Evolutionary conservation across 2,113 vertebrate genomes (phyloP), one percentile per base, ranked within the genome.

Genomic region (Rissa tridactyla): DNA sequence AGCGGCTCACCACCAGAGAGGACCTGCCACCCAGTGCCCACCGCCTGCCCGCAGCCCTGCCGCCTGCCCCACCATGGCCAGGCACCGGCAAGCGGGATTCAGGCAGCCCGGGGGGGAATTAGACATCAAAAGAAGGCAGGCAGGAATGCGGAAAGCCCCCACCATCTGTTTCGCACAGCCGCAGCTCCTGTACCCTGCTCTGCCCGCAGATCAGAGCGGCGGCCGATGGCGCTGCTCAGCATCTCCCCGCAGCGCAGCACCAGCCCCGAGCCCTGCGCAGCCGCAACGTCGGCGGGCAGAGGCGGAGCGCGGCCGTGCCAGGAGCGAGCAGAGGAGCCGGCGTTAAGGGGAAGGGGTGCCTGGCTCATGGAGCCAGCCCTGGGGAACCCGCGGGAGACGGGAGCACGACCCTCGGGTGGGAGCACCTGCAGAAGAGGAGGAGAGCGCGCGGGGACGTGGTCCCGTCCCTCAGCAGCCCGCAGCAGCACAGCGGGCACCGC

Each of bases 101-200:
- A 0, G 0, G 26, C 82, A 27, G 40, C 21, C 7, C 0, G 7
- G n/a, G 32, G 13, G 6, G 54, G 12, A 49, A 57, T 6, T 26
- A 29, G 5, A 11, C 77, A 46, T 5, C 51, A 20, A 14, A 55
- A 21, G 57, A 3, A 17, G 30, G 40, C 60, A 29, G 66, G n/a
- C 10, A 46, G 64, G 79, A 70, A 26, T 8, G 5, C 3, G 9
- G 66, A 60, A 36, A 40, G 30, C 18, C 81, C 71, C 75, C 36
- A 2, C 30, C 17, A 1, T 64, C 66, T 9, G 60, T 22, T 85
- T 8, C 5, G 6, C 38, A 32, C 0, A 19, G 75, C 29, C 34
- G 4, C 47, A 42, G 21, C 36, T 12, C 21, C 80, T 11, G 5
- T 4, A 4, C 2, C 47, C 42, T 32, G 60, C 42, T 27, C 52